These are phyloP conservation scores for Syngnathus acus DNA, from an alignment of 2,797 vertebrate species.

Conservation along the genomic window DNA sequence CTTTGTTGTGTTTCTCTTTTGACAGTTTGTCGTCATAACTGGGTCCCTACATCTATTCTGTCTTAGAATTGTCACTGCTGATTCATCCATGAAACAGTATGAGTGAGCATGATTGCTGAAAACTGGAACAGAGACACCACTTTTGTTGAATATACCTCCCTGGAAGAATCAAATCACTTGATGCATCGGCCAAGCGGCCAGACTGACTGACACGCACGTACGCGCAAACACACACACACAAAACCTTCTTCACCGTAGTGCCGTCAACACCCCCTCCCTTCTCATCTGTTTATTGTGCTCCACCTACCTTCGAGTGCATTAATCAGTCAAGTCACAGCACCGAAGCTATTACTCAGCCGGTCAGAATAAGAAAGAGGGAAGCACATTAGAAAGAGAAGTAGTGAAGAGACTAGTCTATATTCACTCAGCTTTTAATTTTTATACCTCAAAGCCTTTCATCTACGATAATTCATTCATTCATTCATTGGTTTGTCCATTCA, in stretches of 20 bases:
- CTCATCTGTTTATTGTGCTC: conserved; percentile 61
- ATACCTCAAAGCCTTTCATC: conserved; percentile 6
- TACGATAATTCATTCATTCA: neutral
- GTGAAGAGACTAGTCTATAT: conserved; percentile 36
- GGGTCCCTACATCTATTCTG: neutral
- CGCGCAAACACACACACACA: neutral
- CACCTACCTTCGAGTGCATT: conserved; percentile 64
- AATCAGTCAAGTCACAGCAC: conserved; percentile 65
- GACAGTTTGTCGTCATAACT: conserved; percentile 3
- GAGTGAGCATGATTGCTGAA: conserved; percentile 36
- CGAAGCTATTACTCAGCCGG: conserved; percentile 65
- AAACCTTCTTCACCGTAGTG: conserved; percentile 17
- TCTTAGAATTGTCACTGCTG: conserved; percentile 20
- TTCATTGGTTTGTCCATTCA: conserved; percentile 40
- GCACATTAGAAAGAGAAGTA: conserved; percentile 23
- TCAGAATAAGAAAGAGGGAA: conserved; percentile 42
- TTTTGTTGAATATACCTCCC: conserved; percentile 33
- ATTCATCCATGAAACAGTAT: conserved; percentile 35
- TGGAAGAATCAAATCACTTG: conserved; percentile 41
- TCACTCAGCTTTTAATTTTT: conserved; percentile 53
- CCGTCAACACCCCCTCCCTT: conserved; percentile 21
- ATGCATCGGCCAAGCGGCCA: conserved; percentile 21
- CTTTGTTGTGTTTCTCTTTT: conserved; percentile 6
- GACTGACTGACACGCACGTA: conserved; percentile 4
- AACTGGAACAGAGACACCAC: conserved; percentile 39